phyloP scores from a whole-genome alignment of 2,113 vertebrate genomes.

The Oophaga pumilio region DNA sequence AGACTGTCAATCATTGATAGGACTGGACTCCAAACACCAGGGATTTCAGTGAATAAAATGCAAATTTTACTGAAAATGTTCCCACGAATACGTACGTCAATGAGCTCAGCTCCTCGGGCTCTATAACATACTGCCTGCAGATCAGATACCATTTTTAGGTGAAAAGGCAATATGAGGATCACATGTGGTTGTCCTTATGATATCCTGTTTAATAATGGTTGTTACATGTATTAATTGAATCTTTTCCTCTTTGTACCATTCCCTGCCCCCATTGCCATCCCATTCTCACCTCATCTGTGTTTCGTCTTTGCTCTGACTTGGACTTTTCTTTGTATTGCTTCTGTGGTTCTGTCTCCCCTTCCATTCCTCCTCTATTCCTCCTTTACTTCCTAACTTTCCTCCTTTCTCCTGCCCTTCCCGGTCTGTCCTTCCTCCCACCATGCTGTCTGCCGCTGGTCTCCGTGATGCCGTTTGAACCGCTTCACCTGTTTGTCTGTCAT shows the following conservation, averaged over 20 bases:
- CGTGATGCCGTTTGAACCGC: slow-evolving; percentile 77
- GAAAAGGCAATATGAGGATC: not conserved
- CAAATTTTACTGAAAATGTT: too few relatives aligned
- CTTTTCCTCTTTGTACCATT: slow-evolving; percentile 58
- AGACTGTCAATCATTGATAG: too few relatives aligned
- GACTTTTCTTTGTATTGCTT: slow-evolving; percentile 20
- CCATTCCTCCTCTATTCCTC: not conserved
- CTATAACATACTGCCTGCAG: too few relatives aligned
- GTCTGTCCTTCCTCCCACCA: slow-evolving; percentile 47
- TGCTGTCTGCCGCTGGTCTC: slow-evolving; percentile 65
- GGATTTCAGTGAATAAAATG: too few relatives aligned
- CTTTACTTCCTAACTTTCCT: slow-evolving; percentile 41
- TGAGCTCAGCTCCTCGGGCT: too few relatives aligned
- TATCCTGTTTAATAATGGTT: not conserved
- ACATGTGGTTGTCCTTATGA: not conserved
- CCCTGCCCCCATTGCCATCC: slow-evolving; percentile 15
- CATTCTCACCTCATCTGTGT: slow-evolving; percentile 39
- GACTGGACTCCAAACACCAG: too few relatives aligned
- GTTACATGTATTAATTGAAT: slow-evolving; percentile 11
- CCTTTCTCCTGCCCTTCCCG: slow-evolving; percentile 36
- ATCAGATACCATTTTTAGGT: too few relatives aligned
- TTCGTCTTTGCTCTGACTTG: slow-evolving; percentile 24
- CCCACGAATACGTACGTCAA: too few relatives aligned
- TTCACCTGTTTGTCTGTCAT: slow-evolving; percentile 81
- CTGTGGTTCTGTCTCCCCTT: slow-evolving; percentile 5